Percentiles rank a stretch among this genome's conserved stretches.
Conservation (phyloP, 2,888 invertebrate species). For the Horisme vitalbata region DNA sequence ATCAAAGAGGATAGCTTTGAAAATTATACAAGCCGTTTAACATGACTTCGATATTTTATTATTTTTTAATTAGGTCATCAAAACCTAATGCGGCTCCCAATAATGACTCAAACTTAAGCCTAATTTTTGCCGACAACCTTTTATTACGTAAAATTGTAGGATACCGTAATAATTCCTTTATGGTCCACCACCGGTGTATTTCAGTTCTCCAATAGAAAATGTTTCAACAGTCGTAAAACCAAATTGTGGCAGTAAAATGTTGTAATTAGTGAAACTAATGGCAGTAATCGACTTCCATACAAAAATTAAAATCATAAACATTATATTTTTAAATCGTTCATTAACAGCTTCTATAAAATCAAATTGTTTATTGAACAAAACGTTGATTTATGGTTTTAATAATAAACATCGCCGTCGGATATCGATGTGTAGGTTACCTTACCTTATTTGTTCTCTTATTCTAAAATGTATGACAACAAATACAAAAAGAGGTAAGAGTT, state of each 20-base stretch:
- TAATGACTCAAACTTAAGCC: slow-evolving; percentile 16
- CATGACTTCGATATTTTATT: no score
- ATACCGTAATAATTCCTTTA: slow-evolving; percentile 67
- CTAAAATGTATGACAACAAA: slow-evolving; percentile 58
- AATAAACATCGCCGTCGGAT: slow-evolving; percentile 34
- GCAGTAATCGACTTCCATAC: slow-evolving; percentile 66
- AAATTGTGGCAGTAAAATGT: slow-evolving; percentile 70
- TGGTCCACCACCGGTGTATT: slow-evolving; percentile 51
- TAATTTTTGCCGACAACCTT: slow-evolving; percentile 46
- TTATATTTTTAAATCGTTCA: slow-evolving; percentile 48
- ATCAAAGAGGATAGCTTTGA: no score
- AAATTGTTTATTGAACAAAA: slow-evolving; percentile 47
- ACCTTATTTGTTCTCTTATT: slow-evolving; percentile 23
- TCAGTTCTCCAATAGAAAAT: slow-evolving; percentile 63
- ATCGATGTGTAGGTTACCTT: slow-evolving; percentile 20
- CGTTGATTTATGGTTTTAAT: slow-evolving; percentile 40
- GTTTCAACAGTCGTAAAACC: slow-evolving; percentile 70
- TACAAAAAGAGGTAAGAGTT: slow-evolving; percentile 61
- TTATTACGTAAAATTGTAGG: slow-evolving; percentile 64
- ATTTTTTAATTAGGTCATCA: slow-evolving; percentile 2
- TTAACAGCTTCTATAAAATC: slow-evolving; percentile 52
- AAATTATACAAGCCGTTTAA: no score
- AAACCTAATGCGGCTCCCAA: slow-evolving; percentile 10
- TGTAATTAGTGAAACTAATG: slow-evolving; percentile 80
- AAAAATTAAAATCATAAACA: slow-evolving; percentile 62